Evolutionary conservation across 1,140 invertebrate genomes (phyloP).

Genomic region (Pseudoatta argentina): DNA sequence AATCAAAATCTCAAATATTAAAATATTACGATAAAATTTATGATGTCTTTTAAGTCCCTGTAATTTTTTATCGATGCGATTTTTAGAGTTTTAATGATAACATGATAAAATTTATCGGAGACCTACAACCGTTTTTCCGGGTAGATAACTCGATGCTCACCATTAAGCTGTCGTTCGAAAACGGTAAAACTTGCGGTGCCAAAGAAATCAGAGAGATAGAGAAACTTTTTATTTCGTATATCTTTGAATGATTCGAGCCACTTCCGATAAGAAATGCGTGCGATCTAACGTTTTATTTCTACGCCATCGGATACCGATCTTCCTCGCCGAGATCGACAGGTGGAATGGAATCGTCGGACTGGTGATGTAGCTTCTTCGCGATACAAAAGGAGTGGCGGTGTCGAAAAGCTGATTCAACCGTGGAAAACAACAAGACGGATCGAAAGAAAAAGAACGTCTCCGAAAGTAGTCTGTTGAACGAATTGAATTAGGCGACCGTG

Average conservation of each 20-base stretch:
- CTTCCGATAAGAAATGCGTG: conserved; percentile 32
- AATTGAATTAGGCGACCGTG: conserved; percentile 81
- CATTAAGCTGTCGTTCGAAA: background rate
- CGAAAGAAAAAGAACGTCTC: conserved; percentile 44
- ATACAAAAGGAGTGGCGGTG: background rate
- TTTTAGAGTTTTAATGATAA: background rate
- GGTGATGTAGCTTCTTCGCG: background rate
- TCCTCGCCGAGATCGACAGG: background rate
- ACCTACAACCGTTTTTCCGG: background rate
- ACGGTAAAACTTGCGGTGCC: background rate
- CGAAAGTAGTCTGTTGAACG: conserved; percentile 74
- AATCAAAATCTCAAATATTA: background rate
- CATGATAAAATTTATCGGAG: conserved; percentile 4
- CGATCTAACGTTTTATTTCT: conserved; percentile 22
- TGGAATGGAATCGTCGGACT: background rate
- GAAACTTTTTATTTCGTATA: conserved; percentile 26
- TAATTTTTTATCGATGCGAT: background rate
- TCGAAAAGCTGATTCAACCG: conserved; percentile 32
- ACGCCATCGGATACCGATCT: conserved; percentile 16
- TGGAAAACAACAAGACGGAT: conserved; percentile 33
- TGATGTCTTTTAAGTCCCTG: background rate
- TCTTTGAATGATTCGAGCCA: background rate
- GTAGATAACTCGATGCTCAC: conserved; percentile 1
- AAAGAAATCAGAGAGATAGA: background rate
- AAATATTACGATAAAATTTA: background rate